Evolutionary conservation across 2,888 invertebrate species (phyloP).

Genomic region (Cerastis leucographa): DNA sequence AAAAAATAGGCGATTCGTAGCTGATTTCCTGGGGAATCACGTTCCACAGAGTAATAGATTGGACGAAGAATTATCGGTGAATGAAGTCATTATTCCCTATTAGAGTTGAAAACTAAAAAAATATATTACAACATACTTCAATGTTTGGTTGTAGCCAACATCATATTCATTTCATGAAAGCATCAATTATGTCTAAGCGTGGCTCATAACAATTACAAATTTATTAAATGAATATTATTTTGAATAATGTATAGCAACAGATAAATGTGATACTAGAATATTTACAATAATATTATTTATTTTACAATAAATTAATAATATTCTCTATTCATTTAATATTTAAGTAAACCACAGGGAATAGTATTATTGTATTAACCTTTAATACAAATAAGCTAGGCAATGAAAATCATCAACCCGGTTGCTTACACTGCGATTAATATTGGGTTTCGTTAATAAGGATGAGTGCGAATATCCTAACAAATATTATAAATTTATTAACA

Average conservation of each 20-base stretch:
- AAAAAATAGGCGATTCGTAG: too few species aligned
- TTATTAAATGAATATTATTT: not conserved
- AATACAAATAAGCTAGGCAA: conserved; percentile 25
- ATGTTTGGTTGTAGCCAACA: not conserved
- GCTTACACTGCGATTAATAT: not conserved
- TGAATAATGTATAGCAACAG: not conserved
- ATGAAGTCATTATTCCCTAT: too few species aligned
- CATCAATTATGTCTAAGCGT: not conserved
- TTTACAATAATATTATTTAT: conserved; percentile 12
- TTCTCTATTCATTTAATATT: conserved; percentile 17
- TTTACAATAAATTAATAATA: not conserved
- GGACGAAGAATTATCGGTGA: too few species aligned
- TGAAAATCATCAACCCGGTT: not conserved
- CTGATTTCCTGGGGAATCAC: too few species aligned
- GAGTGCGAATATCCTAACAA: not conserved
- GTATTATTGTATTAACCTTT: conserved; percentile 5
- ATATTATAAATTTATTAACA: too few species aligned
- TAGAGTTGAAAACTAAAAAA: not conserved
- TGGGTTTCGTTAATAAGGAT: not conserved
- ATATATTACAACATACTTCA: not conserved
- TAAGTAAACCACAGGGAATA: conserved; percentile 27
- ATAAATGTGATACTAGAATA: not conserved
- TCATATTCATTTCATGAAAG: not conserved
- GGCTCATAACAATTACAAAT: not conserved
- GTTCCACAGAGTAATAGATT: too few species aligned